Base-by-base conservation (phyloP, 1,140 invertebrate genomes). In the Drosophila nannoptera region DNA sequence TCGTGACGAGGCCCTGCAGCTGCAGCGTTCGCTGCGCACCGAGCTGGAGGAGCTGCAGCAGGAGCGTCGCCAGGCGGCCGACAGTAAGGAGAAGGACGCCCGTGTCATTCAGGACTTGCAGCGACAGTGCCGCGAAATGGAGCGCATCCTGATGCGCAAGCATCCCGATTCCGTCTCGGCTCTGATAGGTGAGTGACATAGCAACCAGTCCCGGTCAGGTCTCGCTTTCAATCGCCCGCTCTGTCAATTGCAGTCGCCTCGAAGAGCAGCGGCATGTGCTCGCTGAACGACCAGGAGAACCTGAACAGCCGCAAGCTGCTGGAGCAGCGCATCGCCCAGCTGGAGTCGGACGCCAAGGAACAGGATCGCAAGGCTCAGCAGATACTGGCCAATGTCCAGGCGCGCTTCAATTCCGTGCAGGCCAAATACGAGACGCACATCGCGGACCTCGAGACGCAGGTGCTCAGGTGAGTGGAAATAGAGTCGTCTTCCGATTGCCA, bases 71-170 rank as follows among this genome's bases (percentile, higher is more conserved):
- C 93, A 92, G 61, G 78, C 94, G 2, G 92, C 92, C 40, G 90
- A 93, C 40, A 92, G 92, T 75, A 93, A 92, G 31, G 94, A 95
- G 49, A 92, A 94, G 78, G 94, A 95, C 73, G 91, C 91, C 6
- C 91, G 92, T 62, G 91, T 92, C 52, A 94, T 95, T 38, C 91
- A 93, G 75, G 94, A 95, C 90, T 88, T 95, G 45, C 94, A 94
- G 77, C 90, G 94, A n/a, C 94, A 95, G 87, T 93, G 94, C 4
- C 94, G 94, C 49, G 94, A 95, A 90, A 95, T 95, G 94, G 94
- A 95, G 75, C 90, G 93, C 68, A 95, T 95, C 63, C 90, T 95
- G 2, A 93, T 92, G 76, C 90, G 94, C 60, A 95, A 95, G 86
- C 94, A 95, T 91, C 94, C 94, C 0, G 94, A 95, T 87, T 95